Evolutionary conservation across 2,888 invertebrate genomes (phyloP), one percentile per base, ranked within the genome.

Genomic region (Palloptera scutellata): DNA sequence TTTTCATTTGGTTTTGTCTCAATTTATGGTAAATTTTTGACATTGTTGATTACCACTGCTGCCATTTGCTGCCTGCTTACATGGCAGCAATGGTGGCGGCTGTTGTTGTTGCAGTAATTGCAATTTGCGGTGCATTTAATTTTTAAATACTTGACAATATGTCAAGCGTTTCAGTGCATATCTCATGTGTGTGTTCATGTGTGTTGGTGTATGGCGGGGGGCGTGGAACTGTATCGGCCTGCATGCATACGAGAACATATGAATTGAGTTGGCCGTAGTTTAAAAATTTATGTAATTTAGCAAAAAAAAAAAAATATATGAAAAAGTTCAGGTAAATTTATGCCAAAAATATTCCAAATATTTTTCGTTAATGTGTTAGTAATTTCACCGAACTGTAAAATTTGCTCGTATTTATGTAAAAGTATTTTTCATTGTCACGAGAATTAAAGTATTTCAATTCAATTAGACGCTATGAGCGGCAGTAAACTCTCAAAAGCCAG

Each of bases 21-120:
- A 78, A 80, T 79, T 80, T 76, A 81, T 76, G 76, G 75, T 76
- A 76, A 78, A 78, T 78, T 70, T 55, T 12, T 64, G 54, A 45
- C 51, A 60, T 65, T 41, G 54, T 64, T 68, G 30, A 30, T 42
- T 55, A 52, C 40, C 41, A 12, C 13, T 13, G 43, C 13, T 15
- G 15, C n/a, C 58, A 42, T 79, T 64, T 66, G 77, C 71, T 76
- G 75, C 76, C 71, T 76, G 75, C 76, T 79, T 71, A 72, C 67
- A 64, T 74, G 73, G 74, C 74, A 73, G 72, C 73, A 69, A 67
- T 64, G 66, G 71, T 72, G 68, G 69, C 30, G 66, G 69, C 71
- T 75, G 68, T 70, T 74, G 58, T 45, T 55, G 70, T 72, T 70
- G 67, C 70, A 66, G 72, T 60, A 15, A 51, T 59, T 72, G 73